Conservation (phyloP, 2,113 vertebrate species). For the Porphyrio hochstetteri region DNA sequence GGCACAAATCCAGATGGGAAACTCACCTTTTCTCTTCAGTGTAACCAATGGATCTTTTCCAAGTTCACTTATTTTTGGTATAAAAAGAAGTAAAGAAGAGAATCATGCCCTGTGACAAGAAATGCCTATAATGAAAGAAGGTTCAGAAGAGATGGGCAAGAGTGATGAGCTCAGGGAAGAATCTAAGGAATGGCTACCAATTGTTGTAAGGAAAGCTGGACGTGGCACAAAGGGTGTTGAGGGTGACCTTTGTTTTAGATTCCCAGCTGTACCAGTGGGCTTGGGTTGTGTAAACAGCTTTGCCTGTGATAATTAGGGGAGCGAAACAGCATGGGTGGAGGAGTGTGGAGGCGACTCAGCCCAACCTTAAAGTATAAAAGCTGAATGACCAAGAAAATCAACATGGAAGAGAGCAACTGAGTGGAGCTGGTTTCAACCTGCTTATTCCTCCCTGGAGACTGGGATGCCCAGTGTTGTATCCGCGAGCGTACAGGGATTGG, state of each 20-base stretch:
- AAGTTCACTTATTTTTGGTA: neutral
- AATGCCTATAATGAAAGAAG: neutral
- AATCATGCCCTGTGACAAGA: neutral
- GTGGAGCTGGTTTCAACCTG: neutral
- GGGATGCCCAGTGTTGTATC: accelerated
- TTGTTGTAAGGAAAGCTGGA: neutral
- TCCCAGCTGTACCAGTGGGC: neutral
- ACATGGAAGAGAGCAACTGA: neutral
- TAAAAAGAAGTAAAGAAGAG: neutral
- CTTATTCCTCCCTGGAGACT: neutral
- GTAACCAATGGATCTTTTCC: neutral
- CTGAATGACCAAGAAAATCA: neutral
- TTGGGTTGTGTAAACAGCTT: neutral
- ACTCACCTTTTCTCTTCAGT: neutral
- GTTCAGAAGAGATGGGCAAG: neutral
- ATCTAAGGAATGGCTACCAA: neutral
- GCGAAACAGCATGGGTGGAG: neutral
- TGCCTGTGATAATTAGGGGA: neutral
- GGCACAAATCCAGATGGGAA: neutral
- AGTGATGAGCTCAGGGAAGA: neutral
- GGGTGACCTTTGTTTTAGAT: neutral
- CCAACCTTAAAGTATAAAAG: neutral
- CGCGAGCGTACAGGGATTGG: neutral
- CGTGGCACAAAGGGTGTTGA: neutral
- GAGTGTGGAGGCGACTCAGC: neutral